Evolutionary conservation across 2,113 vertebrate species (phyloP).

Genomic region (Sardina pilchardus): DNA sequence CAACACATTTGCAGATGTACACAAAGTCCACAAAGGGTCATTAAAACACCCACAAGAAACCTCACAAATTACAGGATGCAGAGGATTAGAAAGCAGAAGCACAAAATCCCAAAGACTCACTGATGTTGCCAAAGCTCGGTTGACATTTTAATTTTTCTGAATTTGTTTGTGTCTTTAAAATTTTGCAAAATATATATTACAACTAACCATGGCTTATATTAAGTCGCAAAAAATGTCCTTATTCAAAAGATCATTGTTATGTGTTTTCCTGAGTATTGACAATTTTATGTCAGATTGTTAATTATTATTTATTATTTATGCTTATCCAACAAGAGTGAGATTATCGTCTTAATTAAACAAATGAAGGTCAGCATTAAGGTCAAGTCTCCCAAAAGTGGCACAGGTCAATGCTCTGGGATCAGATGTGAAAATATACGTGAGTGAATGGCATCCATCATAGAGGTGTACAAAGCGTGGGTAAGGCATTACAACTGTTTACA

Average conservation of each 20-base stretch:
- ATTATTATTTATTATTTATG: not conserved
- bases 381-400: not conserved
- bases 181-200: constrained; percentile 7
- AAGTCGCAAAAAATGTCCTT: constrained; percentile 6
- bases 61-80: constrained; percentile 16
- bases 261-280: constrained; percentile 11
- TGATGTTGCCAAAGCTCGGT: not conserved
- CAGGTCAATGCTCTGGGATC: not conserved
- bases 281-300: constrained; percentile 9
- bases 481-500: constrained; percentile 34
- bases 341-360: not conserved
- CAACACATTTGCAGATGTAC: constrained; percentile 12
- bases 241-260: constrained; percentile 3
- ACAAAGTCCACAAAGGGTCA: not conserved
- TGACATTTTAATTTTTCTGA: not conserved
- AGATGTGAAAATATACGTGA: not conserved
- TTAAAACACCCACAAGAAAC: not conserved
- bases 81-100: not conserved
- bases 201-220: constrained; percentile 14
- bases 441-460: not conserved
- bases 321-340: not conserved
- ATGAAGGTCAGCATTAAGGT: not conserved
- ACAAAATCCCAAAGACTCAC: not conserved
- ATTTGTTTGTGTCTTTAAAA: constrained; percentile 5
- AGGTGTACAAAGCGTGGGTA: constrained; percentile 3